Base-by-base conservation (phyloP, 2,888 invertebrate genomes). In the Melinaea marsaeus region DNA sequence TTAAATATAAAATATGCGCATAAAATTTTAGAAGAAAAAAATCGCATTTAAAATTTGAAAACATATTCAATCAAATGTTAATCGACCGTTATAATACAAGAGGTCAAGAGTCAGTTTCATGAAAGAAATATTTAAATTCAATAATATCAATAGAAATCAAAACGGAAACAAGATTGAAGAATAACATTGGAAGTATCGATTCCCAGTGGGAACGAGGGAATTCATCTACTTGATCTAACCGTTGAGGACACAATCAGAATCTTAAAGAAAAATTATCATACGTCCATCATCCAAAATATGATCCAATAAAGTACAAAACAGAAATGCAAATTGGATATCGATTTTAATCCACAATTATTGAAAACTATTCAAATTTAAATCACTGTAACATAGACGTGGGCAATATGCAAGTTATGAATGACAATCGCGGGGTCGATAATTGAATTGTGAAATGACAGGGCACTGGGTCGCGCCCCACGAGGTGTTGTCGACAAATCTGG, bases 391-490 rank as follows among this genome's bases (percentile, higher is more conserved):
- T 83, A 84, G 76, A 79, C 79, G 82, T 80, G 78, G 80, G 84
- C 75, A 84, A 81, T 78, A 83, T 79, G 75, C 75, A 71, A 69
- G 62, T 69, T 71, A 74, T 74, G 72, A 75, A 68, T 68, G 63
- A 71, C 71, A 72, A 72, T 69, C 63, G 67, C 60, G 65, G 62
- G 66, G 76, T 74, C 74, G 70, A 75, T 77, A 77, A 79, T 79
- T 78, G 78, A 79, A 79, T 75, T 74, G 77, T 77, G 71, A 74
- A 71, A 72, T 69, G 80, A 76, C 59, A 67, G 88, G 87, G 85
- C 88, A 87, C 78, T 77, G 81, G 86, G 86, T 89, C 88, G 88
- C 88, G 90, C 89, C 89, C 89, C 79, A 71, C 67, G 77, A 73
- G 78, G 72, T 76, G 80, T 78, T 74, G 75, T 72, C 75, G 71